Evolutionary conservation across 2,888 invertebrate genomes (phyloP).

Genomic region (Thymelicus sylvestris): DNA sequence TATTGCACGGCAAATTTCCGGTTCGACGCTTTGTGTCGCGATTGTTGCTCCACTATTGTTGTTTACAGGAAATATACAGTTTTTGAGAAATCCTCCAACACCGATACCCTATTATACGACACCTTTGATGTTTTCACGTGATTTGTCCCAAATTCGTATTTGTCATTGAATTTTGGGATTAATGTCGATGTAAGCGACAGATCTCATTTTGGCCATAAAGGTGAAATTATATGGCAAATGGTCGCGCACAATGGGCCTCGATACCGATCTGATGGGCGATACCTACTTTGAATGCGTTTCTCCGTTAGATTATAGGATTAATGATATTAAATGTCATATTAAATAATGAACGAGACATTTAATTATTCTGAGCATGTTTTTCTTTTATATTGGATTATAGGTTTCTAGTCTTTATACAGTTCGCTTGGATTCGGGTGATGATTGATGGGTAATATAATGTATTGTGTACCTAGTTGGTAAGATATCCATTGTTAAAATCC

Average conservation of each 20-base stretch:
- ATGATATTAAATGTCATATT: conserved; percentile 18
- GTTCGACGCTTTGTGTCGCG: conserved; percentile 24
- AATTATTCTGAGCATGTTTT: background rate
- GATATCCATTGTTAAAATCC: too few species aligned
- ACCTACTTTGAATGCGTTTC: conserved; percentile 13
- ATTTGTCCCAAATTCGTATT: conserved; percentile 47
- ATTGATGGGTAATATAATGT: background rate
- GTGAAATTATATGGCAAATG: conserved; percentile 23
- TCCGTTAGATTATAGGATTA: conserved; percentile 15
- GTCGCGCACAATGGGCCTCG: conserved; percentile 7
- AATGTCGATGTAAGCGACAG: conserved; percentile 47
- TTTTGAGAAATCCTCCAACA: conserved; percentile 24
- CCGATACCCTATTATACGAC: conserved; percentile 16
- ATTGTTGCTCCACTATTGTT: conserved; percentile 25
- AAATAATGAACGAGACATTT: background rate
- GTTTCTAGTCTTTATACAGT: background rate
- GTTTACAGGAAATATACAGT: conserved; percentile 31
- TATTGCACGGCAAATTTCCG: conserved; percentile 35
- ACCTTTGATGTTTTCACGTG: conserved; percentile 48
- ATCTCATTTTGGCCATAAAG: conserved; percentile 43
- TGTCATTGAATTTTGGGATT: conserved; percentile 50
- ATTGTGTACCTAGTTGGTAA: too few species aligned
- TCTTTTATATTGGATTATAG: background rate
- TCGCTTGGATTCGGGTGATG: background rate
- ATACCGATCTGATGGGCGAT: conserved; percentile 6